Base-by-base conservation (phyloP, 2,797 vertebrate genomes). In the Oryzias sinensis region DNA sequence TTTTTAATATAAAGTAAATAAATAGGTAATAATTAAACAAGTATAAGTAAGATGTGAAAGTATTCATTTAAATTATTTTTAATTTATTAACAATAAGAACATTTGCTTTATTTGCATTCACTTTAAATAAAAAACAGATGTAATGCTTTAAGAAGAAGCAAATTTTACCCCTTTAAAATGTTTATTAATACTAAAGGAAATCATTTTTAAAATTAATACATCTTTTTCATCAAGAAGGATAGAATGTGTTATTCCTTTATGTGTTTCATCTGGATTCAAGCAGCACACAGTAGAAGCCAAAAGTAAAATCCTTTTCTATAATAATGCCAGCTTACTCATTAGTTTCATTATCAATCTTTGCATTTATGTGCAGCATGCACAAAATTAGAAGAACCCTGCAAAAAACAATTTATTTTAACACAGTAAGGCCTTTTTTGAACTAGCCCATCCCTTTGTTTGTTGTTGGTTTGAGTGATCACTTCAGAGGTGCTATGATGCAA, bases 381-480 rank as follows among this genome's bases (percentile, higher is more conserved):
- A 52, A 40, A 59, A 25, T 49, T 27, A 60, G 16, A 17, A 56
- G 47, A 50, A 65, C 60, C 49, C 70, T 64, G 44, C 25, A 61
- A 62, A 52, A 53, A 22, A 69, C 16, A 5, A 33, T 17, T 53
- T 62, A 17, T 45, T 49, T 56, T 6, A 27, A 25, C 14, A 62
- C 2, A 48, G 50, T 62, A 20, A 17, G 24, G 3, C 54, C 49
- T 56, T 76, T 48, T 59, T 7, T 72, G n/a, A 62, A 52, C 18
- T 67, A 58, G 85, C 88, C 90, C 90, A 91, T 92, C 89, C 82
- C 88, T 91, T 89, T 91, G 86, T 82, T 79, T 63, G 49, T 53
- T 72, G 74, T 82, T 74, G 65, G 68, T 85, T 84, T 86, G 59
- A 77, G 56, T 87, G 52, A 82, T 72, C 74, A 87, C 76, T 72